Evolutionary conservation across 2,797 vertebrate species (phyloP).

Genomic region (Enteromius radiatus): DNA sequence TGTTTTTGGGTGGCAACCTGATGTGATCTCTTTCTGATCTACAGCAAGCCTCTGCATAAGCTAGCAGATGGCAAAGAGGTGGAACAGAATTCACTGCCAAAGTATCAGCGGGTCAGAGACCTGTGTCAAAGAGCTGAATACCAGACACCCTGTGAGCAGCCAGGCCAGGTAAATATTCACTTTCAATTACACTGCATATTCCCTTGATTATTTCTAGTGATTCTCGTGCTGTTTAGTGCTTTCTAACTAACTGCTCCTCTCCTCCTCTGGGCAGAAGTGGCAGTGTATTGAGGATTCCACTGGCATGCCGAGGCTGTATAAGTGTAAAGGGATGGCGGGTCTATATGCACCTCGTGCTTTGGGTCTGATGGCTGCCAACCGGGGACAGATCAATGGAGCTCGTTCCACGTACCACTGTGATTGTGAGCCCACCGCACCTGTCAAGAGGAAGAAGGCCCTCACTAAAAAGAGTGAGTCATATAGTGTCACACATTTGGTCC

Average conservation of each 20-base stretch:
- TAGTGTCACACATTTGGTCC: not conserved
- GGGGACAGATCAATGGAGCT: conserved; percentile 76
- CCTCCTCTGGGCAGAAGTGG: conserved; percentile 85
- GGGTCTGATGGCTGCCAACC: conserved; percentile 78
- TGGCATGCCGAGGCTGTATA: conserved; percentile 91
- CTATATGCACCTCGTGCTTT: conserved; percentile 75
- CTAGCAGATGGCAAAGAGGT: conserved; percentile 86
- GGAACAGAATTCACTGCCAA: conserved; percentile 93
- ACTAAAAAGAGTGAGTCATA: conserved; percentile 86
- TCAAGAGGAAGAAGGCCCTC: conserved; percentile 82
- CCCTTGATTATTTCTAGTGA: not conserved
- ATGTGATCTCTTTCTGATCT: conserved; percentile 56
- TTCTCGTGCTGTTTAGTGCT: not conserved
- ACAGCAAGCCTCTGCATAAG: conserved; percentile 92
- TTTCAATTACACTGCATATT: conserved; percentile 7
- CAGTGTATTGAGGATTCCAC: conserved; percentile 92
- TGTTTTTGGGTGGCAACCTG: conserved; percentile 37
- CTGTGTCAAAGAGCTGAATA: conserved; percentile 93
- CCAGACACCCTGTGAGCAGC: conserved; percentile 93
- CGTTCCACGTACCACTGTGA: conserved; percentile 76
- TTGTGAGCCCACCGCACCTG: conserved; percentile 77
- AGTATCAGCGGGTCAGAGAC: conserved; percentile 92
- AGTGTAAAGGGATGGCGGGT: conserved; percentile 87
- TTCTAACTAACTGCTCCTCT: not conserved
- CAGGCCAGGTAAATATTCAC: conserved; percentile 86